Conservation (phyloP, 1,140 invertebrate genomes). For the Drosophila takahashii region DNA sequence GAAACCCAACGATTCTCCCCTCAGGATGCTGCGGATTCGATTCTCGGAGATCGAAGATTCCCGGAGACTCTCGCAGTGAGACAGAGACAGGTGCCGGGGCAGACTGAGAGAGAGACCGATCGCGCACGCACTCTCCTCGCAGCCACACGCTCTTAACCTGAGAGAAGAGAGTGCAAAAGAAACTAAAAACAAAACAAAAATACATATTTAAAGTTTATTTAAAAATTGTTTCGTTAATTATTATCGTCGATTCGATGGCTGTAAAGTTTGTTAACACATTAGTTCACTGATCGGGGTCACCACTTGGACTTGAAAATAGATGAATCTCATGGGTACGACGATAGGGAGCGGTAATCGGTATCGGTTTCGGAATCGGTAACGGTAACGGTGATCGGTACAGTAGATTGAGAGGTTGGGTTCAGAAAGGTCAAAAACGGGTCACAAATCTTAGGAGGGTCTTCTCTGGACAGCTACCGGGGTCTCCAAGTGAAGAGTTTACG, state of each 20-base stretch:
- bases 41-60: constrained; percentile 21
- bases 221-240: constrained; percentile 53
- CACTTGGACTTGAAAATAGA: constrained; percentile 60
- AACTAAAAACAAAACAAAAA: constrained; percentile 74
- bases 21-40: constrained; percentile 29
- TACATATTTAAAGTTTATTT: constrained; percentile 65
- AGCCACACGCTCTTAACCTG: constrained; percentile 70
- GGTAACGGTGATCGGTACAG: constrained; percentile 26
- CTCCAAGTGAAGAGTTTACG: constrained; percentile 36
- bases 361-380: constrained; percentile 7
- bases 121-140: constrained; percentile 43
- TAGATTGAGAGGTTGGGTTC: constrained; percentile 12
- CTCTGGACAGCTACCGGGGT: constrained; percentile 22
- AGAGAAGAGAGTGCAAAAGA: constrained; percentile 80
- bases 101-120: constrained; percentile 42
- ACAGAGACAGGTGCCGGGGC: constrained; percentile 55
- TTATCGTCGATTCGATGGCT: constrained; percentile 51
- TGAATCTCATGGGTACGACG: constrained; percentile 61
- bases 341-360: constrained; percentile 39
- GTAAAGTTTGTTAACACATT: constrained; percentile 72
- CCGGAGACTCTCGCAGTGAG: constrained; percentile 38
- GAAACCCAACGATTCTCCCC: constrained; percentile 33
- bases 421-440: constrained; percentile 26
- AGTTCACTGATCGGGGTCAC: constrained; percentile 57
- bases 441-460: constrained; percentile 34